Base-by-base conservation (phyloP, 2,888 invertebrate genomes). In the Drosophila rellima region DNA sequence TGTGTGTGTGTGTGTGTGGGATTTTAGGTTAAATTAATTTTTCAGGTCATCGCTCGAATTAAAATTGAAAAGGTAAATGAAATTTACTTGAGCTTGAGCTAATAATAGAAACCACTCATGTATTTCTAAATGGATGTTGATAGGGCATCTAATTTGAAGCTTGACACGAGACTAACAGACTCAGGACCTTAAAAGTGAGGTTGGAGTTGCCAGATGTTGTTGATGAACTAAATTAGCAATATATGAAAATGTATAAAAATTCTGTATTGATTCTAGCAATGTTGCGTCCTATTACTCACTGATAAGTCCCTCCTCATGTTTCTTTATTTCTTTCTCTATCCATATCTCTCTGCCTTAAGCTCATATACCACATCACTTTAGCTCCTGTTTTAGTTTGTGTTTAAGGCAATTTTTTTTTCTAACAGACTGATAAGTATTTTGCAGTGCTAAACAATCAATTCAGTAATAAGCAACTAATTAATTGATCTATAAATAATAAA, bases 401-500 rank as follows among this genome's bases (percentile, higher is more conserved):
- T 31, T 33, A 48, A 48, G 48, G 48, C 29, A 17, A 17, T 17
- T 3, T 20, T 33, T 33, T 31, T 17, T 33, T 33, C 20, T 4
- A 31, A 4, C 10, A 3, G n/a, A 17, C 52, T 17, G 52, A 54
- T 40, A 29, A 20, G 40, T 1, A 2, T 11, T 23, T 35, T 10
- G 3, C 33, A 20, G n/a, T 15, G 20, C 4, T 20, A 17, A 39
- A 31, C 26, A 54, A 56, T 45, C 56, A 54, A n/a, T 54, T 45
- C 26, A 39, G 15, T 67, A 61, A 66, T 66, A 33, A 29, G n/a
- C 17, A 47, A 63, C 55, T 81, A 84, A 87, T 78, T 87, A 75
- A 72, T 73, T 68, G 74, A 47, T 56, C 70, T 67, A 74, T 70
- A 70, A 74, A 86, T 68, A 64, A 59, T 63, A 57, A 57, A 20